Base-by-base conservation (phyloP, 2,888 invertebrate species). In the Altica lythri region DNA sequence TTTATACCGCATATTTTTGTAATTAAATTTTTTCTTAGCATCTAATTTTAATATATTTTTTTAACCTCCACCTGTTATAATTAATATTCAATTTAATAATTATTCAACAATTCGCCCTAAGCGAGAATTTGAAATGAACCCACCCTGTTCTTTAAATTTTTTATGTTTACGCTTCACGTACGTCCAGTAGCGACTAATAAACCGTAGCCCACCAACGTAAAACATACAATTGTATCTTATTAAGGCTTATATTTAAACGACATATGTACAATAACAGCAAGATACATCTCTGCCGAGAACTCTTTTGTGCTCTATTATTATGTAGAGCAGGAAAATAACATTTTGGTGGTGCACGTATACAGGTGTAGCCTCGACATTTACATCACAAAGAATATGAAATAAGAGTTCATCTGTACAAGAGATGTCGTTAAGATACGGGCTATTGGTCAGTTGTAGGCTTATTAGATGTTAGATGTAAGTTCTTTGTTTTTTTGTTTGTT, bases 361-460 rank as follows among this genome's bases (percentile, higher is more conserved):
- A 71, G 70, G 71, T 71, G 71, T 68, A 70, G 62, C 59, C 55
- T 43, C 55, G 50, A 62, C 63, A 71, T 71, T 70, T 68, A 65
- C 72, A 71, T 71, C 65, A 71, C 68, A 71, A 71, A 67, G 68
- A 68, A 68, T 62, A 67, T 18, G 70, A 71, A 71, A 67, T 68
- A 68, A 68, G 63, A 68, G 70, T 70, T 69, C 70, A 70, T 68
- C 69, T 66, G 63, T 60, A 47, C 61, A 49, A 27, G 27, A 66
- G 66, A 65, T 68, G 72, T 70, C 68, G 67, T 71, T 70, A 64
- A 72, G 72, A 72, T 72, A 68, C 43, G 40, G 22, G 4, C 50
- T 37, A 52, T 48, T 57, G 60, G 60, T 57, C 57, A 60, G 54
- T 52, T 32, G 48, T 48, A 29, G 48, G 48, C 19, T 42, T 40